Conservation (phyloP, 2,113 vertebrate species). For the Bothrops jararaca region DNA sequence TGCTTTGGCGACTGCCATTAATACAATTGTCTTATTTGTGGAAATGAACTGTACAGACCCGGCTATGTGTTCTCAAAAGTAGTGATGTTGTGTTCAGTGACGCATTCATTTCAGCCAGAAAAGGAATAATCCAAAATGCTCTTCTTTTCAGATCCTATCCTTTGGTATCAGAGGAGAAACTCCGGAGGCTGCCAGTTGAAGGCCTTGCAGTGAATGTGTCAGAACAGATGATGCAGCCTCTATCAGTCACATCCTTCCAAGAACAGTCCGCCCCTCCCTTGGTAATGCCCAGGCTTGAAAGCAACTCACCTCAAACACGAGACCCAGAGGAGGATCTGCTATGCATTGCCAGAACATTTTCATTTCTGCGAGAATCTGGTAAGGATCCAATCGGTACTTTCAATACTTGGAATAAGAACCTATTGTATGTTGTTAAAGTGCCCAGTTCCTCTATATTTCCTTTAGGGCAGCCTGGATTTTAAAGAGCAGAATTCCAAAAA, state of each 20-base stretch:
- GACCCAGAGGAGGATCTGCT: conserved; percentile 89
- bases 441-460: neutral
- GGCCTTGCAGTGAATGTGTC: conserved; percentile 66
- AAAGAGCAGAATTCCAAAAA: neutral
- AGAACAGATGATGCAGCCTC: conserved; percentile 79
- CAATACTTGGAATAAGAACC: neutral
- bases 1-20: neutral
- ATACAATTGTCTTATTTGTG: neutral
- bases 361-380: conserved; percentile 85
- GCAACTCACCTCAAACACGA: conserved; percentile 65
- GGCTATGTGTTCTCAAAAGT: neutral
- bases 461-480: neutral
- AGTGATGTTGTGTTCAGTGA: neutral
- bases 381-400: conserved; percentile 42
- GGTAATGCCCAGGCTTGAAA: conserved; percentile 58
- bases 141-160: conserved; percentile 77
- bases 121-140: conserved; percentile 14
- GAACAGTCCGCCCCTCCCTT: conserved; percentile 59
- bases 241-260: conserved; percentile 64
- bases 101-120: neutral
- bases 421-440: too few relatives aligned
- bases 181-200: conserved; percentile 61
- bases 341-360: conserved; percentile 89
- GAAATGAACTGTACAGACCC: neutral
- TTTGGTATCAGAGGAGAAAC: conserved; percentile 73